phyloP scores from a whole-genome alignment of 2,797 vertebrate species.

The Sebastes variabilis region DNA sequence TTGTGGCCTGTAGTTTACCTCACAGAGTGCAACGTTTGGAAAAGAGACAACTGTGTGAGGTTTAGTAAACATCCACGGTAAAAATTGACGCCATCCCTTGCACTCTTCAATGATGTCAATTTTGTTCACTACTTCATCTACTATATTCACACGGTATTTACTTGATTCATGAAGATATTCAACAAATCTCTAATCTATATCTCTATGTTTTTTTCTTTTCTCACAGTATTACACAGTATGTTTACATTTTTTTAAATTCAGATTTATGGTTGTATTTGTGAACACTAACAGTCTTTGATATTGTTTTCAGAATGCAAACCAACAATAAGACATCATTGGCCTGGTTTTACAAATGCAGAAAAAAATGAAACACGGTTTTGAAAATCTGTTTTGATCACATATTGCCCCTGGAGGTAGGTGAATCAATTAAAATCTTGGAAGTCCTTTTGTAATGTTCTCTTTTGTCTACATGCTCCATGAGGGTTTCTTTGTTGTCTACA shows the following conservation, averaged over 20 bases:
- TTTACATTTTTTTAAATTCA: slow-evolving; percentile 66
- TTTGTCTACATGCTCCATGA: slow-evolving; percentile 85
- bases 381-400: slow-evolving; percentile 84
- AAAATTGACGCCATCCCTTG: slow-evolving; percentile 74
- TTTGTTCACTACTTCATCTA: slow-evolving; percentile 82
- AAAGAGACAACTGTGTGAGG: slow-evolving; percentile 76
- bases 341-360: slow-evolving; percentile 76
- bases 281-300: slow-evolving; percentile 83
- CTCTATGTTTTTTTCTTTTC: slow-evolving; percentile 80
- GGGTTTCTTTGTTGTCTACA: slow-evolving; percentile 86
- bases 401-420: slow-evolving; percentile 98
- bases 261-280: slow-evolving; percentile 75
- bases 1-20: slow-evolving; percentile 67
- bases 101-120: slow-evolving; percentile 75
- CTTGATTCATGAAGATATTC: slow-evolving; percentile 83
- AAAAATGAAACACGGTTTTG: slow-evolving; percentile 66
- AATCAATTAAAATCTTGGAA: slow-evolving; percentile 93
- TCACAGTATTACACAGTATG: slow-evolving; percentile 84
- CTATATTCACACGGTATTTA: slow-evolving; percentile 84
- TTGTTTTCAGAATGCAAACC: slow-evolving; percentile 78
- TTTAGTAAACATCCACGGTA: slow-evolving; percentile 78
- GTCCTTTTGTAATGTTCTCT: slow-evolving; percentile 93
- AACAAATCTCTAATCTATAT: slow-evolving; percentile 82
- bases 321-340: slow-evolving; percentile 75
- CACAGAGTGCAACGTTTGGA: slow-evolving; percentile 77